A percentile compares a stretch with the other conserved stretches of the same genome.
Conservation (phyloP, 1,140 invertebrate species). For the Trichomalopsis sarcophagae region DNA sequence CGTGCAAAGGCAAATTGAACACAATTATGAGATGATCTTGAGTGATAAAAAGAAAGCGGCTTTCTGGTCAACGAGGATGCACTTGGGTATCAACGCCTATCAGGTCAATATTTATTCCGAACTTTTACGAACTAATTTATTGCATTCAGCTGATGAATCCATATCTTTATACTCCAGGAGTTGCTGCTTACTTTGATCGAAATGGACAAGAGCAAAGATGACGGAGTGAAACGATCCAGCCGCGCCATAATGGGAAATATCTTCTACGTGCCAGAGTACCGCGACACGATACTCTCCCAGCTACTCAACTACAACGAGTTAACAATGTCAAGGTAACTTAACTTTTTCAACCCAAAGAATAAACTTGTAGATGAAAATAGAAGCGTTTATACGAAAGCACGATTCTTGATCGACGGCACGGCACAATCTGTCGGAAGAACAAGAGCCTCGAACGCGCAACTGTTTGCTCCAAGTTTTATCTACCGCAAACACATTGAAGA, state of each 20-base stretch:
- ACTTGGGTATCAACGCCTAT: constrained; percentile 85
- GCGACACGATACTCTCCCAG: constrained; percentile 90
- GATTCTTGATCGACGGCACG: constrained; percentile 4
- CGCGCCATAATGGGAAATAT: constrained; percentile 93
- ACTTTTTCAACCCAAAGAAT: not conserved
- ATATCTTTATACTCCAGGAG: constrained; percentile 72
- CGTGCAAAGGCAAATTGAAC: constrained; percentile 93
- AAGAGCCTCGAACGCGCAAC: not conserved
- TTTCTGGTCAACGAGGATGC: constrained; percentile 89
- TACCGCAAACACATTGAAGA: constrained; percentile 64
- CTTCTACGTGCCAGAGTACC: constrained; percentile 95
- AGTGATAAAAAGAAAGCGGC: constrained; percentile 90
- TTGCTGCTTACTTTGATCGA: constrained; percentile 84
- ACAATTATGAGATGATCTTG: constrained; percentile 90
- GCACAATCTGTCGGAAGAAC: not conserved
- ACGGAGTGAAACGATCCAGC: constrained; percentile 82
- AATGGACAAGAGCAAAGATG: constrained; percentile 86
- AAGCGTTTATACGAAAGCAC: not conserved
- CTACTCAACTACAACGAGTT: constrained; percentile 88
- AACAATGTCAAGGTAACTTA: constrained; percentile 87
- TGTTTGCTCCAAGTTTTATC: constrained; percentile 67
- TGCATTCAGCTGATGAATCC: not conserved
- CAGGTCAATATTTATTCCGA: constrained; percentile 72
- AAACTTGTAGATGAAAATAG: not conserved
- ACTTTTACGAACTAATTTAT: not conserved